A percentile compares a stretch with the other conserved stretches of the same genome.
phyloP scores from a whole-genome alignment of 2,797 vertebrate species.

The Pogoniulus pusillus region DNA sequence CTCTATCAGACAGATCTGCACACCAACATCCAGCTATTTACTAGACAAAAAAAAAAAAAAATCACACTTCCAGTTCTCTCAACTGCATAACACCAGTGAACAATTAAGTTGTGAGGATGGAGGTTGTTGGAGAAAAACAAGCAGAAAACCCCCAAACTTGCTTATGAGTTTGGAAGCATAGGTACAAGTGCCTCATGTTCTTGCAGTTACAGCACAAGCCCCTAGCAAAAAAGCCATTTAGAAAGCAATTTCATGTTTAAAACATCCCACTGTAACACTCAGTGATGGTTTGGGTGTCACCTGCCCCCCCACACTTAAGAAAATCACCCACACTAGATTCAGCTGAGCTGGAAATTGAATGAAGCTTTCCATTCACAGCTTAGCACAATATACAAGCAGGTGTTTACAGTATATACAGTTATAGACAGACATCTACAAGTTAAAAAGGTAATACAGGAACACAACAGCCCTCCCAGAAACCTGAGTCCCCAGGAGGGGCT shows the following conservation, averaged over 20 bases:
- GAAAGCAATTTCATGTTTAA: background rate
- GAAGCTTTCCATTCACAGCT: too few relatives aligned
- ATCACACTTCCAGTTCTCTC: background rate
- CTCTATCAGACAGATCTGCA: background rate
- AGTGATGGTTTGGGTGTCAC: too few relatives aligned
- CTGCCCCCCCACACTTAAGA: too few relatives aligned
- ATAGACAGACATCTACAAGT: too few relatives aligned
- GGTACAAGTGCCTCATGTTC: background rate
- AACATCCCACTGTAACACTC: background rate
- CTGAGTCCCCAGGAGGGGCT: too few relatives aligned
- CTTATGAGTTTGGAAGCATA: conserved; percentile 6
- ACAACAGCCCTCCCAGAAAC: too few relatives aligned
- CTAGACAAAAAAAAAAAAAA: background rate
- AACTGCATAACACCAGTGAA: background rate
- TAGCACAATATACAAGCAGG: too few relatives aligned
- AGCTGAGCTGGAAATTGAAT: too few relatives aligned
- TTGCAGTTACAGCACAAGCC: background rate
- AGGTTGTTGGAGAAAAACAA: background rate
- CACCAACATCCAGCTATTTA: background rate
- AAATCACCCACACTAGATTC: too few relatives aligned
- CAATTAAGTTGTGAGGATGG: background rate
- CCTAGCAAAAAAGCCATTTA: background rate
- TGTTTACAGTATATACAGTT: too few relatives aligned
- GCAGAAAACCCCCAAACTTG: background rate
- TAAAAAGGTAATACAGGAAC: too few relatives aligned